Evolutionary conservation across 2,888 invertebrate species (phyloP).

Genomic region (Merodon equestris): DNA sequence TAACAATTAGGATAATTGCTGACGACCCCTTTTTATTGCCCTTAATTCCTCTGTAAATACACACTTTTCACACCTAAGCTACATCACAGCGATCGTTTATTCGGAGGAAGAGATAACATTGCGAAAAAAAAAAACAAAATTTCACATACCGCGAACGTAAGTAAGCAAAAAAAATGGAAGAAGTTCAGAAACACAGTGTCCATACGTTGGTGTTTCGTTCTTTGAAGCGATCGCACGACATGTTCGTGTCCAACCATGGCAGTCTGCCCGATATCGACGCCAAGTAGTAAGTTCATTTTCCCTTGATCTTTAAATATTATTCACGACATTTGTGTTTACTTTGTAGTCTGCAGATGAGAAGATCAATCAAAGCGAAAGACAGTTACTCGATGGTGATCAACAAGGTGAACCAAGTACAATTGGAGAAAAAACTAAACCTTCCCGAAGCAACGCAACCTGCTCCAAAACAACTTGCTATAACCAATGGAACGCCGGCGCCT

Average conservation of each 20-base stretch:
- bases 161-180: slow-evolving; percentile 80
- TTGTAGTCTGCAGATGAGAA: slow-evolving; percentile 85
- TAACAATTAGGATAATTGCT: no score
- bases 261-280: slow-evolving; percentile 91
- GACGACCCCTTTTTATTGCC: no score
- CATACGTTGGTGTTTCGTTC: slow-evolving; percentile 98
- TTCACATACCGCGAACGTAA: no score
- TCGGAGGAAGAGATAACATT: no score
- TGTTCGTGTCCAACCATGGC: slow-evolving; percentile 96
- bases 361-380: slow-evolving; percentile 88
- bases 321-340: no score
- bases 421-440: slow-evolving; percentile 69
- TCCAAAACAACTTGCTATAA: slow-evolving; percentile 72
- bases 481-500: slow-evolving; percentile 70
- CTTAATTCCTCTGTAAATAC: no score
- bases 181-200: slow-evolving; percentile 97
- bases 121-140: no score
- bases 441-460: slow-evolving; percentile 31
- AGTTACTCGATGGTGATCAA: slow-evolving; percentile 92
- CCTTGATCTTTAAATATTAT: not conserved
- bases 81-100: no score
- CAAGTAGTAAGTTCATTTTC: slow-evolving; percentile 84
- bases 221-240: slow-evolving; percentile 97
- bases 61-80: no score
- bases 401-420: slow-evolving; percentile 81